These are phyloP conservation scores for Meriones psammophilus DNA, from an alignment of 2,797 vertebrate species.

Conservation along the genomic window DNA sequence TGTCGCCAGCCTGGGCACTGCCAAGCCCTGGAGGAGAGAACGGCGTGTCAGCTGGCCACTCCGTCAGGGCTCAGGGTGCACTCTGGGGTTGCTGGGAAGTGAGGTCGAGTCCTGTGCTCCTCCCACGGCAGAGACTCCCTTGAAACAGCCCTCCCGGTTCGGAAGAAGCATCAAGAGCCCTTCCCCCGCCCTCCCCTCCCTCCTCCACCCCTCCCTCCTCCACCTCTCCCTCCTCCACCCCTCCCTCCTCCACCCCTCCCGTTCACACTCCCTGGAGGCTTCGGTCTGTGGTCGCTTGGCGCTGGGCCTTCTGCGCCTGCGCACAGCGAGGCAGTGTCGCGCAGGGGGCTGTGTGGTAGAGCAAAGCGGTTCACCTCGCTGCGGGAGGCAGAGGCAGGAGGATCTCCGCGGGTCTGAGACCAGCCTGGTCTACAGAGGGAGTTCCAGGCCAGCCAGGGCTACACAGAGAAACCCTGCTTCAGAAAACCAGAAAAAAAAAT, in stretches of 20 bases:
- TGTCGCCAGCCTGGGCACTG: background rate
- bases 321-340: too few species aligned
- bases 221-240: background rate
- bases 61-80: background rate
- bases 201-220: too few species aligned
- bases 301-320: background rate
- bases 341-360: background rate
- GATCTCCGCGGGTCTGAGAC: background rate
- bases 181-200: too few species aligned
- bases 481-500: background rate
- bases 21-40: background rate
- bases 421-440: background rate
- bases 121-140: background rate
- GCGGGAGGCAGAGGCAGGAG: background rate
- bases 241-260: background rate
- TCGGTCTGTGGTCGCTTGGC: background rate
- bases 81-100: background rate
- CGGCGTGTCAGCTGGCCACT: background rate
- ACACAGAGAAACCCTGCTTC: background rate
- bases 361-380: background rate
- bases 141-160: background rate
- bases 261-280: background rate
- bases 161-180: background rate
- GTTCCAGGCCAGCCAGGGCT: background rate
- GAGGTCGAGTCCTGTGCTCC: background rate